Percentiles rank a stretch among this genome's conserved stretches.
phyloP scores from a whole-genome alignment of 2,797 vertebrate genomes.

The Rhynchotus rufescens region DNA sequence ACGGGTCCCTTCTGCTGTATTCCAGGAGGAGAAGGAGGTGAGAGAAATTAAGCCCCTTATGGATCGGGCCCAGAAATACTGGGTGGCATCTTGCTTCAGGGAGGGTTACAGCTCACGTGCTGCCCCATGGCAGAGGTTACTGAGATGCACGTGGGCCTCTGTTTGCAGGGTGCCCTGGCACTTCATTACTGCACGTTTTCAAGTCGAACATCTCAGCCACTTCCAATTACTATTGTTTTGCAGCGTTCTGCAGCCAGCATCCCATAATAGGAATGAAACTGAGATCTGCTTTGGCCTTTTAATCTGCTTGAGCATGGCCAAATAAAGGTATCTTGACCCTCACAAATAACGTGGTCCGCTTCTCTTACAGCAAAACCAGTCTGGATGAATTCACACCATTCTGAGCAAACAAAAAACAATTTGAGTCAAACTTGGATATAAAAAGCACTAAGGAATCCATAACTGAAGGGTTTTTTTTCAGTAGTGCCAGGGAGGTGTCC shows the following conservation, averaged over 20 bases:
- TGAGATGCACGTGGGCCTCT: not conserved
- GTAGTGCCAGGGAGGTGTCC: not conserved
- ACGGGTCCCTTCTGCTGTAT: not conserved
- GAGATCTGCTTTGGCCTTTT: conserved; percentile 59
- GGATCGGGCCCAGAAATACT: not conserved
- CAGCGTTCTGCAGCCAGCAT: conserved; percentile 41
- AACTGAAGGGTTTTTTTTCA: conserved; percentile 15
- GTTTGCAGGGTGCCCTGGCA: not conserved
- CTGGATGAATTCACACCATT: conserved; percentile 51
- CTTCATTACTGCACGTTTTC: not conserved
- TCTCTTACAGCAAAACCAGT: conserved; percentile 40
- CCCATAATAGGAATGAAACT: conserved; percentile 67
- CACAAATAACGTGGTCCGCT: conserved; percentile 12
- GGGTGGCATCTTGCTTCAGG: fast-evolving
- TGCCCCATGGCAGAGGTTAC: not conserved
- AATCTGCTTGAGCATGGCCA: conserved; percentile 58
- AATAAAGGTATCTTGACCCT: conserved; percentile 71
- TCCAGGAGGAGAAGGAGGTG: not conserved
- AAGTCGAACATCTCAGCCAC: conserved; percentile 18
- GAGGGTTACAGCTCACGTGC: not conserved
- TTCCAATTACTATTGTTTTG: conserved; percentile 54
- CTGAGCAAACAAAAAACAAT: conserved; percentile 28
- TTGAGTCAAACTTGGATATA: conserved; percentile 48
- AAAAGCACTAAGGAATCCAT: conserved; percentile 8
- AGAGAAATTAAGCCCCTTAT: not conserved